phyloP scores from a whole-genome alignment of 1,140 invertebrate genomes.

The Chironomus tepperi region DNA sequence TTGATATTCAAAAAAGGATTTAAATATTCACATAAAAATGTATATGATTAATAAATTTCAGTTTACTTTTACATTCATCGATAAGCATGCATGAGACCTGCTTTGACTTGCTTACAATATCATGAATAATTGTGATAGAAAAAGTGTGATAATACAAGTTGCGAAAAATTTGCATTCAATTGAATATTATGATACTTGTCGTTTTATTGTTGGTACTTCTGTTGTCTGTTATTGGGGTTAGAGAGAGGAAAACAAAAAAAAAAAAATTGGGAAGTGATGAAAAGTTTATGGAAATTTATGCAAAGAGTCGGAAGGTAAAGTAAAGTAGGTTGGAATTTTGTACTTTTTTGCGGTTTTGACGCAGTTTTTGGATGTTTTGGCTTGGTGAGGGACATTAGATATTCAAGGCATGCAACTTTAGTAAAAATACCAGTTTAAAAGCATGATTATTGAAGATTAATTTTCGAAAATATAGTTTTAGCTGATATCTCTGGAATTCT shows the following conservation, averaged over 20 bases:
- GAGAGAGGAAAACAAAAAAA: background rate
- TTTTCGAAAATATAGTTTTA: too few species aligned
- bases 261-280: background rate
- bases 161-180: constrained; percentile 8
- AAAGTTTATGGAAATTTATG: background rate
- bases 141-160: constrained; percentile 14
- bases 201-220: too few species aligned
- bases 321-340: too few species aligned
- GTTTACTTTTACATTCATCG: background rate
- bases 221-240: background rate
- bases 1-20: background rate
- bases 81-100: background rate
- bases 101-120: background rate
- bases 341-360: too few species aligned
- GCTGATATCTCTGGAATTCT: too few species aligned
- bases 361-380: too few species aligned
- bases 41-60: too few species aligned
- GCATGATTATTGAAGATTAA: too few species aligned
- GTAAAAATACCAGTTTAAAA: too few species aligned
- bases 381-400: too few species aligned
- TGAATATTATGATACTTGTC: background rate
- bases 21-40: too few species aligned
- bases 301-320: background rate
- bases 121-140: constrained; percentile 14
- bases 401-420: too few species aligned